These are phyloP conservation scores for Macheiramphus alcinus DNA, from an alignment of 2,113 vertebrate species.

Conservation along the genomic window DNA sequence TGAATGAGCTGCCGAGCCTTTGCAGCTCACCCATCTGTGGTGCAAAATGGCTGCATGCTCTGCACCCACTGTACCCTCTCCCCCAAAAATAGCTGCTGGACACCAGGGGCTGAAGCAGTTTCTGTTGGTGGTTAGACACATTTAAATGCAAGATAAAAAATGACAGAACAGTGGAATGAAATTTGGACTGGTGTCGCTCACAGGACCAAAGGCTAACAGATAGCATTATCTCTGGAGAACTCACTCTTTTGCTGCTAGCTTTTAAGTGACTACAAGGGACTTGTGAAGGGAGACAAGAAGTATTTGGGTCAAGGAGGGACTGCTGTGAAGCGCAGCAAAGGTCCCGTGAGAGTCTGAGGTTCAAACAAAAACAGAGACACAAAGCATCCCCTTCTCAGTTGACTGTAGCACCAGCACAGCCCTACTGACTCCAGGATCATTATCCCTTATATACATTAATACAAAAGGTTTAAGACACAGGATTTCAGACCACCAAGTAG, in stretches of 20 bases:
- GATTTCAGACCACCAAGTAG: constrained; percentile 45
- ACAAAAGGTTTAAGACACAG: not conserved
- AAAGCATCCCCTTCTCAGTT: not conserved
- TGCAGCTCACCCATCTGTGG: not conserved
- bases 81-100: not conserved
- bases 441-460: not conserved
- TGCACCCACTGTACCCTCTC: not conserved
- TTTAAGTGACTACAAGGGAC: not conserved
- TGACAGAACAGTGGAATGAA: not conserved
- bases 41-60: not conserved
- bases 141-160: not conserved
- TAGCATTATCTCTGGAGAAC: not conserved
- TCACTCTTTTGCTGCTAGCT: not conserved
- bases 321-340: not conserved
- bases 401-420: not conserved
- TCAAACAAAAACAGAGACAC: not conserved
- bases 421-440: not conserved
- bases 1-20: not conserved
- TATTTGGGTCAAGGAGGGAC: not conserved
- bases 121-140: not conserved
- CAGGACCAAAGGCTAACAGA: not conserved
- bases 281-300: not conserved
- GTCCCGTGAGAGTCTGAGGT: not conserved
- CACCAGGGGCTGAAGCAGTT: not conserved
- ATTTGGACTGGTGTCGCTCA: not conserved